Conservation (phyloP, 1,140 invertebrate genomes). For the Drosophila kikkawai region DNA sequence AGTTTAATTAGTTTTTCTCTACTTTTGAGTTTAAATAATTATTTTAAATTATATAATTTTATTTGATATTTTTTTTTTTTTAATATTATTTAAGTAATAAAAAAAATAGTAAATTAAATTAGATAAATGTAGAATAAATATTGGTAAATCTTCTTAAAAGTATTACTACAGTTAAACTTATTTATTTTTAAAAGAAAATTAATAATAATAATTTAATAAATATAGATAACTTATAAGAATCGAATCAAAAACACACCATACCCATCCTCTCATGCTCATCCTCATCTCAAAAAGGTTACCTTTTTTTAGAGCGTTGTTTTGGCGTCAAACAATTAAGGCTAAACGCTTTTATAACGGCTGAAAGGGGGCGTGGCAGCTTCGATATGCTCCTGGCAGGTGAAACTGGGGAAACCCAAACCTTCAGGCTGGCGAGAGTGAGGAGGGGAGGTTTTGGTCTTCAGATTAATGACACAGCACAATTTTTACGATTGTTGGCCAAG, state of each 20-base stretch:
- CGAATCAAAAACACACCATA: not conserved
- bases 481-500: slow-evolving; percentile 50
- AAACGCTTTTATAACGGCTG: slow-evolving; percentile 38
- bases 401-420: slow-evolving; percentile 1
- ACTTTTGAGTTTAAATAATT: too few species aligned
- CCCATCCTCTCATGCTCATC: not conserved
- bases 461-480: slow-evolving; percentile 50
- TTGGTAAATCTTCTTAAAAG: too few species aligned
- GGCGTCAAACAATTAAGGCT: slow-evolving; percentile 40
- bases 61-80: too few species aligned
- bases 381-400: slow-evolving; percentile 1
- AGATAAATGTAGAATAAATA: too few species aligned
- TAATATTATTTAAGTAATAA: too few species aligned
- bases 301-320: not conserved
- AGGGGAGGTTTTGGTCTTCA: slow-evolving; percentile 17
- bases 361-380: slow-evolving; percentile 1
- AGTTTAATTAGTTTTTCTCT: too few species aligned
- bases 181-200: not conserved
- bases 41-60: too few species aligned
- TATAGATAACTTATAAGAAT: not conserved
- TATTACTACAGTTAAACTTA: fast-evolving
- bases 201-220: not conserved
- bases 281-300: not conserved
- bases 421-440: not conserved
- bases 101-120: too few species aligned